These are phyloP conservation scores for Petromus typicus DNA, from an alignment of 2,113 vertebrate species.

Conservation along the genomic window DNA sequence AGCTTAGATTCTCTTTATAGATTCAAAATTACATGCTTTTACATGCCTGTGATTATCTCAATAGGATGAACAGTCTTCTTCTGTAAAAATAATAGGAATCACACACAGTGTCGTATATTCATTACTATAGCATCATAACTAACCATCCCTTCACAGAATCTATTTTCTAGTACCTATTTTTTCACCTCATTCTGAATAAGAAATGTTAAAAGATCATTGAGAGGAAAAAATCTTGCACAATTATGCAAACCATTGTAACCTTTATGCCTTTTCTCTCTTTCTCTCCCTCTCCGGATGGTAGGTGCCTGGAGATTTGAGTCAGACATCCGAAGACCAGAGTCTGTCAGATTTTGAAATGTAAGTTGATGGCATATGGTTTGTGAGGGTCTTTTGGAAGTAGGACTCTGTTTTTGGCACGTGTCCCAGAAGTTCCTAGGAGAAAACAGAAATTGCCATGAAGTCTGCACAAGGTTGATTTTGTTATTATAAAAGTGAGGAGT, in stretches of 20 bases:
- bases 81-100: slow-evolving; percentile 38
- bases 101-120: not conserved
- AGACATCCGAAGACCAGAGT: slow-evolving; percentile 99
- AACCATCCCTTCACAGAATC: slow-evolving; percentile 30
- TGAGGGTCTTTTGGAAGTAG: not conserved
- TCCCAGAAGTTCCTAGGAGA: not conserved
- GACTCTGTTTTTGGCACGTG: not conserved
- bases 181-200: slow-evolving; percentile 32
- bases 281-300: slow-evolving; percentile 79
- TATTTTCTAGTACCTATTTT: slow-evolving; percentile 56
- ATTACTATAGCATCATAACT: not conserved
- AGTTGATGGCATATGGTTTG: slow-evolving; percentile 81
- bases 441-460: not conserved
- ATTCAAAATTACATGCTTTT: slow-evolving; percentile 65
- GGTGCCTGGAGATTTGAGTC: slow-evolving; percentile 98
- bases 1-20: not conserved
- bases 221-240: slow-evolving; percentile 40
- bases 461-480: not conserved
- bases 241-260: slow-evolving; percentile 65
- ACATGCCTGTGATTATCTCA: slow-evolving; percentile 31
- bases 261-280: slow-evolving; percentile 48
- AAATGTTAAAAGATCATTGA: not conserved
- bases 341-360: slow-evolving; percentile 99
- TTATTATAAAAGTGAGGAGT: not conserved
- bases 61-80: not conserved